Evolutionary conservation across 1,140 invertebrate species (phyloP).

Genomic region (Chelonus insularis): DNA sequence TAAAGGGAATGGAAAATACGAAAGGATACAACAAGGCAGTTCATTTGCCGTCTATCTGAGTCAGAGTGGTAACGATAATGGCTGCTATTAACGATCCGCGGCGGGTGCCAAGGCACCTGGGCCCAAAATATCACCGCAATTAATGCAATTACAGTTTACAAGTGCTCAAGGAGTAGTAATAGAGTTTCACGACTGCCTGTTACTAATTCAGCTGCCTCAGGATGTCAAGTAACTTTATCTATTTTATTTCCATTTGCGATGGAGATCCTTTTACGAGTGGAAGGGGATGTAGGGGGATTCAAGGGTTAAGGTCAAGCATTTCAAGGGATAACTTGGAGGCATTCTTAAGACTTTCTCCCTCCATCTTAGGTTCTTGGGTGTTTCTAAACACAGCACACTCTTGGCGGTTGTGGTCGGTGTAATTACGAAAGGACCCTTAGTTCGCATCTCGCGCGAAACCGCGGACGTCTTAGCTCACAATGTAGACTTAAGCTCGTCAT

Average conservation of each 20-base stretch:
- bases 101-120: conserved; percentile 52
- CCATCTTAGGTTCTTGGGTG: not conserved
- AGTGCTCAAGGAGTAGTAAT: conserved; percentile 46
- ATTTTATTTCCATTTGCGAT: too few species aligned
- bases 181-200: conserved; percentile 22
- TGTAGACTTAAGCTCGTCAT: conserved; percentile 27
- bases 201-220: conserved; percentile 42
- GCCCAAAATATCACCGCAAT: conserved; percentile 60
- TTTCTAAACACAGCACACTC: conserved; percentile 9
- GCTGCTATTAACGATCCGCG: conserved; percentile 56
- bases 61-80: conserved; percentile 49
- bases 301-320: not conserved
- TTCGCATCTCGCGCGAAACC: conserved; percentile 49
- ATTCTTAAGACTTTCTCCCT: not conserved
- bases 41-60: conserved; percentile 12
- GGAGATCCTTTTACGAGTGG: too few species aligned
- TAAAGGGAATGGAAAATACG: not conserved
- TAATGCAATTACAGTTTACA: conserved; percentile 61
- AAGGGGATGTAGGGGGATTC: not conserved
- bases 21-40: not conserved
- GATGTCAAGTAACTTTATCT: not conserved
- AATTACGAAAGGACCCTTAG: conserved; percentile 55
- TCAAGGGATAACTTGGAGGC: not conserved
- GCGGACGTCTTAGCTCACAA: conserved; percentile 51
- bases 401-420: conserved; percentile 55